Conservation (phyloP, 2,113 vertebrate species). For the Nothoprocta perdicaria region DNA sequence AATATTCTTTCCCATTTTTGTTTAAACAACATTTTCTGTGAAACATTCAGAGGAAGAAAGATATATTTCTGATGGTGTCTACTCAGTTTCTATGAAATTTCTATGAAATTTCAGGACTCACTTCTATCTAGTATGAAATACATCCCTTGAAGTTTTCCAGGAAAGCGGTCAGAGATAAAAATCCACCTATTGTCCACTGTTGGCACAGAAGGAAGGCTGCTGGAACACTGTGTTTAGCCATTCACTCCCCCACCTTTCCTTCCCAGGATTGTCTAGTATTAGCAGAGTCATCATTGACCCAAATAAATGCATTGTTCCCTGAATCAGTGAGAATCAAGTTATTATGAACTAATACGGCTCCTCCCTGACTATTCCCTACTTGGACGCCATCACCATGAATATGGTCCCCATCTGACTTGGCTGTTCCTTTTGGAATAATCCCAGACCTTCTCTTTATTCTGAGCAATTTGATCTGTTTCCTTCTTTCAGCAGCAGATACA, state of each 20-base stretch:
- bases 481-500: neutral
- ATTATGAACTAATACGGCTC: slow-evolving; percentile 34
- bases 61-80: neutral
- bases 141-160: neutral
- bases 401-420: slow-evolving; percentile 63
- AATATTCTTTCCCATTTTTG: neutral
- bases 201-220: neutral
- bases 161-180: slow-evolving; percentile 2
- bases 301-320: slow-evolving; percentile 1
- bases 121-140: slow-evolving; percentile 3
- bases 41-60: neutral
- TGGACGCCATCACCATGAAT: slow-evolving; percentile 13
- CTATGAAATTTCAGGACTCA: neutral
- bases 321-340: neutral
- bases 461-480: neutral
- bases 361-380: slow-evolving; percentile 3
- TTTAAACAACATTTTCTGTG: neutral
- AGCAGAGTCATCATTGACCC: neutral
- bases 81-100: no score
- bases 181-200: neutral
- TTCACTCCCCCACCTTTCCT: slow-evolving; percentile 41
- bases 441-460: slow-evolving; percentile 6
- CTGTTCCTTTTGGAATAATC: slow-evolving; percentile 42
- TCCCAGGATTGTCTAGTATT: neutral
- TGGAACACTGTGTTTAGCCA: neutral